Base-by-base conservation (phyloP, 2,888 invertebrate species). In the Mesorhabditis spiculigera region DNA sequence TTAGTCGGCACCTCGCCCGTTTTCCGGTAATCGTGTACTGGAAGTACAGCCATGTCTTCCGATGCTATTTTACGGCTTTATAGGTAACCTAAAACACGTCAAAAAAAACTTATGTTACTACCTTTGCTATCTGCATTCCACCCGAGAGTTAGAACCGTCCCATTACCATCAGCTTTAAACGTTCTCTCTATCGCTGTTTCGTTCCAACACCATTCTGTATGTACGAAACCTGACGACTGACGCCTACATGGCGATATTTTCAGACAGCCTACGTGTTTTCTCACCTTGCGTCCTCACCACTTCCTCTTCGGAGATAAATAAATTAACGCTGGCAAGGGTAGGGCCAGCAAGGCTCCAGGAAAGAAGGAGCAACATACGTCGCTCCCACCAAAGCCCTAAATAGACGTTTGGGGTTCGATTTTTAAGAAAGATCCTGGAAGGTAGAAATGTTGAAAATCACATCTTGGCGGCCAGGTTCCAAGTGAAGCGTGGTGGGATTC, bases 211-310 rank as follows among this genome's bases (percentile, higher is more conserved):
- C 58, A 50, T 50, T n/a, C n/a, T 50, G 10, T 13, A 50, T 10
- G n/a, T 50, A 50, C 10, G 58, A 50, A 50, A 50, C 10, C 58
- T 50, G 10, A 50, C 10, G 10, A n/a, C 10, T 50, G 10, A 50
- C n/a, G 10, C 58, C 58, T 50, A n/a, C 8, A 50, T 28, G 28
- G 28, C 28, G 28, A 28, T 28, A 28, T 28, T 28, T 28, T 28
- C 28, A 28, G 28, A 28, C 28, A 28, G 28, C 28, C 28, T 28
- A 28, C 28, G 28, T 28, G 28, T 50, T 50, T 50, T 65, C 75
- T 70, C 68, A 85, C 85, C 85, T 5, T 85, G 69, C 5, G 85
- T 85, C 44, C 85, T 69, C 65, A 83, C 82, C 81, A 85, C 83
- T 67, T 85, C 85, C 42, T 78, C 77, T 61, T 81, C 75, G 61